A percentile compares a stretch with the other conserved stretches of the same genome.
phyloP scores from a whole-genome alignment of 1,140 invertebrate species.

The Tribolium madens region DNA sequence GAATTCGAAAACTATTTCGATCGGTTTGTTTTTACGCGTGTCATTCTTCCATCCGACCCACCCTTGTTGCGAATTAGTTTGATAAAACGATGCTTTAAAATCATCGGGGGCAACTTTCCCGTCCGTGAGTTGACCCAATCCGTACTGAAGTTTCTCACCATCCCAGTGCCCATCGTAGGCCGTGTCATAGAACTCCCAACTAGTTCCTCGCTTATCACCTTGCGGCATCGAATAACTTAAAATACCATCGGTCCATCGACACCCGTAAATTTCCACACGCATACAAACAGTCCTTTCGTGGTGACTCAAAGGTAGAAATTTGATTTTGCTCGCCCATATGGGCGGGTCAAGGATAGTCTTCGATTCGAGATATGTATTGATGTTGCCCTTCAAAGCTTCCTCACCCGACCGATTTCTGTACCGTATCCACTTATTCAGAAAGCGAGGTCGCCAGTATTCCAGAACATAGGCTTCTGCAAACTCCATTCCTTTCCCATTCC shows the following conservation, averaged over 20 bases:
- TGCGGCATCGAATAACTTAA: slow-evolving; percentile 86
- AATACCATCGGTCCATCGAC: slow-evolving; percentile 79
- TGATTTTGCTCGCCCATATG: slow-evolving; percentile 78
- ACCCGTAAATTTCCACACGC: slow-evolving; percentile 83
- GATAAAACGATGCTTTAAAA: slow-evolving; percentile 77
- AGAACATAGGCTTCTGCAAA: slow-evolving; percentile 82
- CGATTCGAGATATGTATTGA: slow-evolving; percentile 84
- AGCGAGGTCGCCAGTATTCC: slow-evolving; percentile 80
- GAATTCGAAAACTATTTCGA: slow-evolving; percentile 89
- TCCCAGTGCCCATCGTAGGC: slow-evolving; percentile 80
- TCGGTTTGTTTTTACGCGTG: slow-evolving; percentile 72
- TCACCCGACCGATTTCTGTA: slow-evolving; percentile 76
- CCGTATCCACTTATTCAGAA: slow-evolving; percentile 77
- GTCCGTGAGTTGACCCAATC: slow-evolving; percentile 89
- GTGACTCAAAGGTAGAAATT: slow-evolving; percentile 80
- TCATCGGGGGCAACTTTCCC: slow-evolving; percentile 72
- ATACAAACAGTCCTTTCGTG: slow-evolving; percentile 82
- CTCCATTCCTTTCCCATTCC: slow-evolving; percentile 86
- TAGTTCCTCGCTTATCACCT: slow-evolving; percentile 78
- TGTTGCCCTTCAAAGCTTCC: slow-evolving; percentile 83
- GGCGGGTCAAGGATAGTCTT: slow-evolving; percentile 79
- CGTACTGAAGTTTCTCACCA: slow-evolving; percentile 72
- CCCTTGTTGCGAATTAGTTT: slow-evolving; percentile 78
- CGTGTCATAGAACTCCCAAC: slow-evolving; percentile 82
- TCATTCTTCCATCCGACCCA: slow-evolving; percentile 96